Conservation (phyloP, 1,140 invertebrate genomes). For the Apis florea region DNA sequence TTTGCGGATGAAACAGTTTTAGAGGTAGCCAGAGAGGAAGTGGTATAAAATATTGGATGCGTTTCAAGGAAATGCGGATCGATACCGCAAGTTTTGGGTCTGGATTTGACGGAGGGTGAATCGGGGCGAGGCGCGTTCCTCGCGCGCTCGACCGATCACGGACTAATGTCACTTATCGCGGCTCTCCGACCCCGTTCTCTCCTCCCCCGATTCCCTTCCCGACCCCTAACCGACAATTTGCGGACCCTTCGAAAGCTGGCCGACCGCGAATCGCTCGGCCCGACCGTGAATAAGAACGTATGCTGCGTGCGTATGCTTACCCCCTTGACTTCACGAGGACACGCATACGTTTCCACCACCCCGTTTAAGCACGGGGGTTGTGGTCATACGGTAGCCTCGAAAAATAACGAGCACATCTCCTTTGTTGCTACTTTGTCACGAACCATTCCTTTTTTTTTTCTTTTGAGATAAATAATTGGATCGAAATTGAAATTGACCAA, state of each 20-base stretch:
- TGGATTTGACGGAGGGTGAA: constrained; percentile 11
- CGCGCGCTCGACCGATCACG: constrained; percentile 40
- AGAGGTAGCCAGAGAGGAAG: no score
- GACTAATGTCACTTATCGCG: constrained; percentile 56
- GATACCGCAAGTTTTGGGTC: not conserved
- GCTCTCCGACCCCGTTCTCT: constrained; percentile 39
- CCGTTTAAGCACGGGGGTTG: not conserved
- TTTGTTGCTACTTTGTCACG: not conserved
- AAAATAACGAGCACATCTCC: constrained; percentile 4
- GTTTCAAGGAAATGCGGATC: not conserved
- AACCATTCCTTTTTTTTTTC: no score
- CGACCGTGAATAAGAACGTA: constrained; percentile 55
- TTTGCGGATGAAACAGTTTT: no score
- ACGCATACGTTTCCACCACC: constrained; percentile 47
- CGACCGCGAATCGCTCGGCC: constrained; percentile 56
- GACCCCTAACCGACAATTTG: constrained; percentile 62
- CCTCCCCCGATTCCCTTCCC: constrained; percentile 56
- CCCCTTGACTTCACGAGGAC: constrained; percentile 53
- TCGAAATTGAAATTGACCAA: not conserved
- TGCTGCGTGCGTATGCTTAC: constrained; percentile 43
- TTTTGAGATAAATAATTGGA: not conserved
- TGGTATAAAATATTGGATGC: not conserved
- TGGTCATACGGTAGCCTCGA: not conserved
- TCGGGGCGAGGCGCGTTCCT: constrained; percentile 11
- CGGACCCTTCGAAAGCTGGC: constrained; percentile 60